phyloP scores from a whole-genome alignment of 2,888 invertebrate species.

The Pyrrhopygopsis socrates region DNA sequence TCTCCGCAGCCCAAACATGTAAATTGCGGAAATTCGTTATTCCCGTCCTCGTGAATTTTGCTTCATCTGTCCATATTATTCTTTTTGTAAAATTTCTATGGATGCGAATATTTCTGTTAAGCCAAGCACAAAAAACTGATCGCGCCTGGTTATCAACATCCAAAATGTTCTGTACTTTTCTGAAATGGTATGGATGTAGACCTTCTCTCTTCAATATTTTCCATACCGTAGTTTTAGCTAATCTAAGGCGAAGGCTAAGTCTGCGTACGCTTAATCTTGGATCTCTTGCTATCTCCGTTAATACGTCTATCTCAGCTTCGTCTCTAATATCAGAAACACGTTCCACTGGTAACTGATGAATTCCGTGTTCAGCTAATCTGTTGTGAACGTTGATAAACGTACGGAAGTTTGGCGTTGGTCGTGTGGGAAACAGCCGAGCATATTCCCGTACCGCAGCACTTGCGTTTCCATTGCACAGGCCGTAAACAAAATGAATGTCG shows the following conservation, averaged over 20 bases:
- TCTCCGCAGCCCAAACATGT: too few relatives aligned
- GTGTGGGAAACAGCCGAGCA: conserved; percentile 9
- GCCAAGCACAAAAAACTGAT: too few relatives aligned
- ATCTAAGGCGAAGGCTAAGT: conserved; percentile 1
- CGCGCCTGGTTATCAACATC: too few relatives aligned
- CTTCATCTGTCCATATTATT: too few relatives aligned
- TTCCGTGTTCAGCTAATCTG: background rate
- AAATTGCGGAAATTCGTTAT: too few relatives aligned
- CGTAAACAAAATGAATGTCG: conserved; percentile 2
- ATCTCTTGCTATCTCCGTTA: background rate
- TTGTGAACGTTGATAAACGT: conserved; percentile 1
- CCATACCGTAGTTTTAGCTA: conserved; percentile 12
- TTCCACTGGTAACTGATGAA: background rate
- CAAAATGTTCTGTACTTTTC: too few relatives aligned
- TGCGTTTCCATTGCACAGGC: conserved; percentile 11
- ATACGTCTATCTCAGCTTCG: background rate
- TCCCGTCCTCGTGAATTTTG: too few relatives aligned
- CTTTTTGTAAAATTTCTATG: too few relatives aligned
- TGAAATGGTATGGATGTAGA: conserved; percentile 7
- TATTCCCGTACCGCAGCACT: conserved; percentile 6
- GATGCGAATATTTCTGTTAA: too few relatives aligned
- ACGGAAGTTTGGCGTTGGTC: background rate
- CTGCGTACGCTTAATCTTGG: conserved; percentile 4
- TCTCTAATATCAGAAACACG: conserved; percentile 5
- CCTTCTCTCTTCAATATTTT: background rate